phyloP scores from a whole-genome alignment of 1,140 invertebrate species.

The Archegozetes longisetosus region DNA sequence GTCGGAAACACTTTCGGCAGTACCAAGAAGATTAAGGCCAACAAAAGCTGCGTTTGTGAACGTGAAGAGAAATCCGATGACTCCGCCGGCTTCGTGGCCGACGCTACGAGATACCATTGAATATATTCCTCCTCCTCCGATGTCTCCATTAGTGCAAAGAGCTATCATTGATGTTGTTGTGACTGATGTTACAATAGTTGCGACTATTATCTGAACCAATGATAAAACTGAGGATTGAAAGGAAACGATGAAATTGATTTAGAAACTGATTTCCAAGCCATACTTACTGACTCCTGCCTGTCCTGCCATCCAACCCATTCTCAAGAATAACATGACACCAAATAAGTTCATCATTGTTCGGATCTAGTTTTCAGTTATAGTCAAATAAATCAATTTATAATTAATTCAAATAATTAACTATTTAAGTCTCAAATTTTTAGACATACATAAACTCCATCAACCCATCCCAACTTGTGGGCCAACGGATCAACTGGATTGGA shows the following conservation, averaged over 20 bases:
- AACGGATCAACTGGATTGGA: no score
- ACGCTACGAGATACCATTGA: conserved; percentile 44
- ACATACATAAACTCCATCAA: conserved; percentile 23
- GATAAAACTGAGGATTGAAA: background rate
- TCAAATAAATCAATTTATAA: no score
- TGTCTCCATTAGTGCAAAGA: conserved; percentile 13
- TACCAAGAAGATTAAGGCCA: conserved; percentile 40
- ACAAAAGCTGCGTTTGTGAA: conserved; percentile 44
- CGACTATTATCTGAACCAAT: conserved; percentile 8
- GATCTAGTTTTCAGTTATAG: no score
- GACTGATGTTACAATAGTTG: conserved; percentile 3
- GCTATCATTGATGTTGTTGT: conserved; percentile 13
- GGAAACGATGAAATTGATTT: background rate
- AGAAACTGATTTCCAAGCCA: background rate
- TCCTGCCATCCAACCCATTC: conserved; percentile 34
- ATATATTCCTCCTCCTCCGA: conserved; percentile 33
- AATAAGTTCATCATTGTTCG: conserved; percentile 43
- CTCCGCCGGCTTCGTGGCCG: conserved; percentile 44
- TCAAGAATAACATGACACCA: conserved; percentile 43
- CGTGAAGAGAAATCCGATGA: conserved; percentile 44
- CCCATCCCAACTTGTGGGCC: conserved; percentile 12
- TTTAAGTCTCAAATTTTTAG: background rate
- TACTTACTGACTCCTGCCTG: conserved; percentile 34
- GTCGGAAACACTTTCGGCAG: conserved; percentile 10
- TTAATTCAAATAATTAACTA: no score